phyloP scores from a whole-genome alignment of 2,113 vertebrate genomes.

The Platichthys flesus region DNA sequence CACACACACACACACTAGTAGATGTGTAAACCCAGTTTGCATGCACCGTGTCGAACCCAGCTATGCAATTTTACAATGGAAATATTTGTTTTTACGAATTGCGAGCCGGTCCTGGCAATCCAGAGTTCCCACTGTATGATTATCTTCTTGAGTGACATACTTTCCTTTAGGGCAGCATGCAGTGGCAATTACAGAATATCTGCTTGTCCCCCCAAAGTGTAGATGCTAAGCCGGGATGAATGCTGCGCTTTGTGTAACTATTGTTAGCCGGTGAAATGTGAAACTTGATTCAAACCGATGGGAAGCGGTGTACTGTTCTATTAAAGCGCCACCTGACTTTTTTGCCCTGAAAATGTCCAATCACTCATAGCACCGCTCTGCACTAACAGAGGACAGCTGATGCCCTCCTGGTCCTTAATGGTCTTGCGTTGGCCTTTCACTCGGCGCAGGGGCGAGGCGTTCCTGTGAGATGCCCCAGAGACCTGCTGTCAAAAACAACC shows the following conservation, averaged over 20 bases:
- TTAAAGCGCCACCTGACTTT: conserved; percentile 37
- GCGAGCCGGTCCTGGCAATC: conserved; percentile 43
- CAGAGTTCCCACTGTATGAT: conserved; percentile 58
- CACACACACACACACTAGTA: background rate
- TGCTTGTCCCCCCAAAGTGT: conserved; percentile 51
- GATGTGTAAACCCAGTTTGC: conserved; percentile 27
- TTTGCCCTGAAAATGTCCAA: background rate
- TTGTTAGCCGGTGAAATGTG: conserved; percentile 60
- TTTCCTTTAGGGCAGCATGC: conserved; percentile 57
- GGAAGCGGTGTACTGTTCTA: conserved; percentile 47
- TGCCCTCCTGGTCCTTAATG: background rate
- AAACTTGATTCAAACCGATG: conserved; percentile 51
- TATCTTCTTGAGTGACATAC: conserved; percentile 67
- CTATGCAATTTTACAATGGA: conserved; percentile 54
- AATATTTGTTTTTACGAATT: conserved; percentile 59
- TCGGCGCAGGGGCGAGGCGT: conserved; percentile 39
- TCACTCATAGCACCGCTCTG: background rate
- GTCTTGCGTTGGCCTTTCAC: conserved; percentile 2
- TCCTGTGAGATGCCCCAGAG: conserved; percentile 56
- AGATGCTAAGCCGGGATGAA: conserved; percentile 55
- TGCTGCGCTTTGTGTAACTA: conserved; percentile 53
- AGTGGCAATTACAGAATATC: conserved; percentile 52
- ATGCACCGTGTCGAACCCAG: conserved; percentile 16
- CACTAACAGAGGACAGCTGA: background rate
- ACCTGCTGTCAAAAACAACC: conserved; percentile 72